phyloP scores from a whole-genome alignment of 2,113 vertebrate species.

The Alouatta palliata region DNA sequence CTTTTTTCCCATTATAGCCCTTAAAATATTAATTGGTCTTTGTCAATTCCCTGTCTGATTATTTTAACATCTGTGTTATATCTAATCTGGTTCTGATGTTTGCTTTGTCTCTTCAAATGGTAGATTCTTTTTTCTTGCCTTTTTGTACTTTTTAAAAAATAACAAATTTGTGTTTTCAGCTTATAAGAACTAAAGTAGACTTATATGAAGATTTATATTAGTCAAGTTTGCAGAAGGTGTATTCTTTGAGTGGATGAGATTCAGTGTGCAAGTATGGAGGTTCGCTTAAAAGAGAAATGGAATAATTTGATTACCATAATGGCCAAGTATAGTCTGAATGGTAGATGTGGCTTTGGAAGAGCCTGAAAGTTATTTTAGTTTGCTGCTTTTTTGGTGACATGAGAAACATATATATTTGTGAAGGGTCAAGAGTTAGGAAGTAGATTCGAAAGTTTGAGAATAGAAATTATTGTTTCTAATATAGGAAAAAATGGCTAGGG shows the following conservation, averaged over 20 bases:
- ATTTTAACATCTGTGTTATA: not conserved
- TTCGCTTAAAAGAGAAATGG: not conserved
- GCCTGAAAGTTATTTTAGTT: not conserved
- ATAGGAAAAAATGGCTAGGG: not conserved
- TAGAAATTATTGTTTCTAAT: not conserved
- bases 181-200: not conserved
- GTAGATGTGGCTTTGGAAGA: not conserved
- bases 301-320: not conserved
- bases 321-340: accelerated
- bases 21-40: not conserved
- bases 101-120: not conserved
- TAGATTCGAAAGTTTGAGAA: not conserved
- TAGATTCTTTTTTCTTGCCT: not conserved
- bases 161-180: not conserved
- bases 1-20: not conserved
- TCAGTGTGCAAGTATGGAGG: not conserved
- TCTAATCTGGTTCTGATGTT: not conserved
- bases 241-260: not conserved
- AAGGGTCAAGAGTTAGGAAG: not conserved
- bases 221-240: not conserved
- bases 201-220: not conserved
- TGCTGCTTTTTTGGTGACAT: not conserved
- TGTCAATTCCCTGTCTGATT: not conserved
- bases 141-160: not conserved
- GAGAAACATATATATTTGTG: not conserved